Evolutionary conservation across 2,797 vertebrate genomes (phyloP), one percentile per base, ranked within the genome.

Genomic region (Calcarius lapponicus): DNA sequence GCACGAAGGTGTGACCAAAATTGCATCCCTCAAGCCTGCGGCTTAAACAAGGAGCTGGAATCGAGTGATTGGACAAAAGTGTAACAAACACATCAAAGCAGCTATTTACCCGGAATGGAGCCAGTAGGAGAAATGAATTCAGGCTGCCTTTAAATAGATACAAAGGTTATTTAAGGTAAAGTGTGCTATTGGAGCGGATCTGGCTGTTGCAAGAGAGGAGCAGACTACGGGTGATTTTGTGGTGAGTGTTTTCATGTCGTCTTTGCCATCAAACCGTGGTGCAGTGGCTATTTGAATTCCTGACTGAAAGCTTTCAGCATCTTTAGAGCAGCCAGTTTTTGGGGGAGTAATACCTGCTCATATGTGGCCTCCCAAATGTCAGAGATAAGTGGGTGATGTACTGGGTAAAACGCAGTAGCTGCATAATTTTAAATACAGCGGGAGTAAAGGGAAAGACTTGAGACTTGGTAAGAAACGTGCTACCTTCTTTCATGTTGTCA

Each of bases 401-500:
- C 86, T 18, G 15, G 57, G 45, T 80, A 69, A 89, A 94, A 56
- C 24, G 14, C 45, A 64, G 36, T 22, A 79, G 47, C 53, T 74
- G 65, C n/a, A 6, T 38, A 24, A 36, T 83, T 92, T 82, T 81
- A 88, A 58, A 61, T 80, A 58, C 40, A 70, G 51, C 73, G 79
- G 70, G 58, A 93, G 66, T 81, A 70, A 86, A 96, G 90, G 69
- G 65, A 74, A 87, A 69, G 72, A 36, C 75, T 93, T 92, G 1
- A 85, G 47, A 29, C 42, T 82, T 32, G 45, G 40, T 91, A 85
- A 91, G 92, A 95, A 94, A 78, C n/a, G 31, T 14, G 14, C 53
- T 76, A 47, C 42, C 24, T 80, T 56, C 92, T 95, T 94, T 92
- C 80, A 89, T 86, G 61, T 93, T 94, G 88, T 96, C 95, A 96